Percentiles rank a stretch among this genome's conserved stretches.
phyloP scores from a whole-genome alignment of 2,797 vertebrate species.

The Netta rufina region DNA sequence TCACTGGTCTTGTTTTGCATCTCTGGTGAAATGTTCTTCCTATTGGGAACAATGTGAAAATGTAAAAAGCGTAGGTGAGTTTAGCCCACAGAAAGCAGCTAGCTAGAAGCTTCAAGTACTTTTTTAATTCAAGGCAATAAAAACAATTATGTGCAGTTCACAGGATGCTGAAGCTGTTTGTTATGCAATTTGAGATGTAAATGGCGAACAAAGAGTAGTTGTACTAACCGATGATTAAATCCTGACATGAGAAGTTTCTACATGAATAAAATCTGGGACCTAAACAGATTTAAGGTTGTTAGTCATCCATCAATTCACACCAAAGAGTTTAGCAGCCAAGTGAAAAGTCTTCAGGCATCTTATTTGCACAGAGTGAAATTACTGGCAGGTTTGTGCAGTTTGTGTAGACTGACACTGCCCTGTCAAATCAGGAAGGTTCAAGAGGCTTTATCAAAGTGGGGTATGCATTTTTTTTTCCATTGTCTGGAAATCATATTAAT shows the following conservation, averaged over 20 bases:
- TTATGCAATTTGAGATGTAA: conserved; percentile 20
- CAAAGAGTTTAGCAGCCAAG: neutral
- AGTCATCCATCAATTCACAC: neutral
- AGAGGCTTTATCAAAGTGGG: conserved; percentile 15
- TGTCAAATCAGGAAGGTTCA: neutral
- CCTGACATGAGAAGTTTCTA: neutral
- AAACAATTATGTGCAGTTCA: neutral
- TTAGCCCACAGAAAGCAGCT: neutral
- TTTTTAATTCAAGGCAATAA: neutral
- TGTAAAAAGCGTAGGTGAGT: neutral
- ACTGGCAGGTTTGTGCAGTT: neutral
- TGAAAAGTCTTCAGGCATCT: neutral
- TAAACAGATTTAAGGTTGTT: neutral
- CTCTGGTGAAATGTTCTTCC: neutral
- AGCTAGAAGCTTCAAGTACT: neutral
- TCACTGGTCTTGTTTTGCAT: neutral
- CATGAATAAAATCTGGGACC: conserved; percentile 1
- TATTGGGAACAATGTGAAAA: neutral
- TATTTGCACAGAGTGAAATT: neutral
- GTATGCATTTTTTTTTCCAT: neutral
- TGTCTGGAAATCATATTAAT: conserved; percentile 60
- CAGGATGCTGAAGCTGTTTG: neutral
- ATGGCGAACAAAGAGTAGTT: conserved; percentile 2
- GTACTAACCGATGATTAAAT: neutral
- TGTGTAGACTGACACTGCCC: neutral